Evolutionary conservation across 2,113 vertebrate genomes (phyloP).

Genomic region (Oreotragus oreotragus): DNA sequence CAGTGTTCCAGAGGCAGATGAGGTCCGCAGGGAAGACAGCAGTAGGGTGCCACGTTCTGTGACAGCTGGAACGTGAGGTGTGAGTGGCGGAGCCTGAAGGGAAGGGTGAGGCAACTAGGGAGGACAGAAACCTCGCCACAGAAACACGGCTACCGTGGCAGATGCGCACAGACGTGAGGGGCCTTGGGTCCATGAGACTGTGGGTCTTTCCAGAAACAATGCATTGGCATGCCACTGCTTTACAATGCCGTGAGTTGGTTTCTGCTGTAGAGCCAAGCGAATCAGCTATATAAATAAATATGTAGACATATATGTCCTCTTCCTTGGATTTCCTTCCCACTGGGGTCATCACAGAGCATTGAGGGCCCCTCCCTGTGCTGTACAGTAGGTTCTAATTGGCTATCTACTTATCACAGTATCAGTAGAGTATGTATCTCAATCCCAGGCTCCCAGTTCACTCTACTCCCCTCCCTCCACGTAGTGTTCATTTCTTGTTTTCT

Average conservation of each 20-base stretch:
- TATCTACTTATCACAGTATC: rapidly evolving
- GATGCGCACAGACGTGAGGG: too few species aligned
- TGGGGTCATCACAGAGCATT: rapidly evolving
- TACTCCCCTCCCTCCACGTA: rapidly evolving
- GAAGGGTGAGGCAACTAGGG: rapidly evolving
- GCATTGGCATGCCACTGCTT: background rate
- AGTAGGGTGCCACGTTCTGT: rapidly evolving
- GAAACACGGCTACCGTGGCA: background rate
- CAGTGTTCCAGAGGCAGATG: background rate
- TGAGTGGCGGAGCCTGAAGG: background rate
- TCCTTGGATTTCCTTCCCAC: rapidly evolving
- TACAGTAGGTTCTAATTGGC: background rate
- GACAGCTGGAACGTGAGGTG: background rate
- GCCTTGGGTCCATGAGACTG: background rate
- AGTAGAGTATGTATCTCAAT: rapidly evolving
- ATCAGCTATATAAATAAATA: background rate
- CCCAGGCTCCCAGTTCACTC: background rate
- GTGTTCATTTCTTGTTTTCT: background rate
- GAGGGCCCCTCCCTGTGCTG: rapidly evolving
- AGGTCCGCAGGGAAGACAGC: background rate
- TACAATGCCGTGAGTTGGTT: background rate
- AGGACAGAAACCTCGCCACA: background rate
- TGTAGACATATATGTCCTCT: background rate
- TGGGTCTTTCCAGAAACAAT: background rate
- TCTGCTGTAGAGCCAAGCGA: background rate